phyloP scores from a whole-genome alignment of 2,888 invertebrate species.

The Temnothorax unifasciatus region DNA sequence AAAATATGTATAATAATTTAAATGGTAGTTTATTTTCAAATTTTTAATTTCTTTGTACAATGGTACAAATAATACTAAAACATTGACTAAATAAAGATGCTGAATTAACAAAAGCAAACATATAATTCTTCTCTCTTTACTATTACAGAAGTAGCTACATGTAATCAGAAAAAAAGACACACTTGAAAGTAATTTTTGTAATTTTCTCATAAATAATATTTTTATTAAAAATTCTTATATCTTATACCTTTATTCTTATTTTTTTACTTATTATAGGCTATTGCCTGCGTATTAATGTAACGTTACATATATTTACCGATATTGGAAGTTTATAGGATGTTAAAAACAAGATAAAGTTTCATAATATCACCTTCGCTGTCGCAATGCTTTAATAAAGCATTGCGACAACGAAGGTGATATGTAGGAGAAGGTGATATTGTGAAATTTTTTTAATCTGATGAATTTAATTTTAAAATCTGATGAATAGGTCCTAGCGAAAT shows the following conservation, averaged over 20 bases:
- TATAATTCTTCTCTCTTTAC: background rate
- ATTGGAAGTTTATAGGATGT: constrained; percentile 36
- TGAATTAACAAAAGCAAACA: background rate
- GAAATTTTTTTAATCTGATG: too few species aligned
- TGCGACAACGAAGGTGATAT: too few species aligned
- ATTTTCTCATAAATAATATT: constrained; percentile 26
- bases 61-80: background rate
- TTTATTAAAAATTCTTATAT: constrained; percentile 17
- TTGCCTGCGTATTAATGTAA: constrained; percentile 24
- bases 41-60: background rate
- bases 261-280: constrained; percentile 21
- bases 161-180: background rate
- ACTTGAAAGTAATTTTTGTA: background rate
- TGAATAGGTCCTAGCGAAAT: constrained; percentile 86
- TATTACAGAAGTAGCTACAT: background rate
- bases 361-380: background rate
- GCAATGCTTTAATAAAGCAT: background rate
- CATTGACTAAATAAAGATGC: background rate
- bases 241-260: background rate
- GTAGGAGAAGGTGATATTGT: too few species aligned
- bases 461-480: background rate
- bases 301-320: constrained; percentile 36
- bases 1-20: background rate
- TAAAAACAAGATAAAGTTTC: constrained; percentile 18
- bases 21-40: background rate